Conservation (phyloP, 92 coral and sea anemone genomes). For the Epizoanthus illoricatus region DNA sequence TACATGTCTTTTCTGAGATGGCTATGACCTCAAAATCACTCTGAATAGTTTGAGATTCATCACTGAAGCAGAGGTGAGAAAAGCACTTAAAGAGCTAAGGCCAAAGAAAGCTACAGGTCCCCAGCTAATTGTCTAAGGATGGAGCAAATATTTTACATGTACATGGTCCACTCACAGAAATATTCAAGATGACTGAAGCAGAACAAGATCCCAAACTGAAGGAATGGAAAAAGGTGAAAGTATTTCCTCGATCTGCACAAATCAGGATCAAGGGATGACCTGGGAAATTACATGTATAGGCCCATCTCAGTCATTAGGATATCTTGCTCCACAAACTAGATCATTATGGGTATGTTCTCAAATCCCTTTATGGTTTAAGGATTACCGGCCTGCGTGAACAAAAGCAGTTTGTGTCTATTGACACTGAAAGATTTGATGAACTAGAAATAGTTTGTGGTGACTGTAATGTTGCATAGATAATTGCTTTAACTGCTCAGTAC, state of each 20-base stretch:
- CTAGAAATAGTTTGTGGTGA: too few species aligned
- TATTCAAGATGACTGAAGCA: constrained; percentile 52
- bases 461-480: too few species aligned
- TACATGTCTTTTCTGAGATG: constrained; percentile 22
- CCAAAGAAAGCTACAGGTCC: constrained; percentile 57
- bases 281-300: too few species aligned
- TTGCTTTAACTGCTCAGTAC: too few species aligned
- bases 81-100: constrained; percentile 48
- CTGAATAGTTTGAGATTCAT: constrained; percentile 42
- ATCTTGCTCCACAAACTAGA: too few species aligned
- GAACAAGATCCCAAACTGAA: constrained; percentile 48
- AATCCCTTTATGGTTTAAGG: too few species aligned
- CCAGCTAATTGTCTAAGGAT: constrained; percentile 52
- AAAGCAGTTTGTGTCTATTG: too few species aligned
- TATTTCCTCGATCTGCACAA: constrained; percentile 43
- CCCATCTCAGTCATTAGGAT: too few species aligned
- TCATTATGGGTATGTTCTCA: too few species aligned
- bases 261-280: constrained; percentile 42
- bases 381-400: too few species aligned
- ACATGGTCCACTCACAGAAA: constrained; percentile 51
- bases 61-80: constrained; percentile 49
- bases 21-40: constrained; percentile 27
- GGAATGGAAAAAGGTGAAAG: constrained; percentile 50
- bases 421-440: too few species aligned
- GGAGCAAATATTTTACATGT: constrained; percentile 53